Conservation (phyloP, 30 jellyfish, hydroid and myxozoan species). For the Calvadosia cruxmelitensis region DNA sequence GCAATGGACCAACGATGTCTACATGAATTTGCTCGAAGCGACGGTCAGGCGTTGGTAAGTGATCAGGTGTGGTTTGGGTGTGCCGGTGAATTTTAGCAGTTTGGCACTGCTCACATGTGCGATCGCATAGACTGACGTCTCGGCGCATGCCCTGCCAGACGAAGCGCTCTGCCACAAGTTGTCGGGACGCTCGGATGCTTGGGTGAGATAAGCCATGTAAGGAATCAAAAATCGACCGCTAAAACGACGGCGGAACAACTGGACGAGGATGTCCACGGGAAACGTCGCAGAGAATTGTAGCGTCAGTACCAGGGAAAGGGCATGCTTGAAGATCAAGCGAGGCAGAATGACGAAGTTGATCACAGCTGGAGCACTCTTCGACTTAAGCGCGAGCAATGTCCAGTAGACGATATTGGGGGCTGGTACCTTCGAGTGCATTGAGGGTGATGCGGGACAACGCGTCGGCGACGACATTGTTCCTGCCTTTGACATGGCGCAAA, state of each 20-base stretch:
- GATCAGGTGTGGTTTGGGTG: slow-evolving; percentile 10
- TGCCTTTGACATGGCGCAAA: slow-evolving; percentile 2
- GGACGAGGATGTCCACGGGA: too few relatives aligned
- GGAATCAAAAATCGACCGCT: background rate
- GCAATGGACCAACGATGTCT: slow-evolving; percentile 18
- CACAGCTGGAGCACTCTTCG: slow-evolving; percentile 2
- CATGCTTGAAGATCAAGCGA: slow-evolving; percentile 2
- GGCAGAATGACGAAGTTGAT: background rate
- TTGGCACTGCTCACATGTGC: slow-evolving; percentile 13
- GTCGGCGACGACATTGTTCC: slow-evolving; percentile 9
- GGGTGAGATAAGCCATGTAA: slow-evolving; percentile 11
- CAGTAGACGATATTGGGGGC: background rate
- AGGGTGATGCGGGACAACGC: slow-evolving; percentile 15
- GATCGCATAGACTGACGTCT: slow-evolving; percentile 11
- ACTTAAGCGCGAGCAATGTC: background rate
- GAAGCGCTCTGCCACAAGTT: slow-evolving; percentile 4
- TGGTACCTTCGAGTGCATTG: background rate
- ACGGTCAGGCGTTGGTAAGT: slow-evolving; percentile 9
- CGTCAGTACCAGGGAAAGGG: too few relatives aligned
- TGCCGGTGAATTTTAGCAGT: slow-evolving; percentile 11
- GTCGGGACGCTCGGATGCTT: slow-evolving; percentile 6
- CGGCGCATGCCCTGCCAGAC: slow-evolving; percentile 20
- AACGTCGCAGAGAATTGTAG: background rate
- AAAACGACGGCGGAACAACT: slow-evolving; percentile 9
- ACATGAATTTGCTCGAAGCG: slow-evolving; percentile 20